Evolutionary conservation across 2,797 vertebrate species (phyloP).

Genomic region (Neosalanx taihuensis): DNA sequence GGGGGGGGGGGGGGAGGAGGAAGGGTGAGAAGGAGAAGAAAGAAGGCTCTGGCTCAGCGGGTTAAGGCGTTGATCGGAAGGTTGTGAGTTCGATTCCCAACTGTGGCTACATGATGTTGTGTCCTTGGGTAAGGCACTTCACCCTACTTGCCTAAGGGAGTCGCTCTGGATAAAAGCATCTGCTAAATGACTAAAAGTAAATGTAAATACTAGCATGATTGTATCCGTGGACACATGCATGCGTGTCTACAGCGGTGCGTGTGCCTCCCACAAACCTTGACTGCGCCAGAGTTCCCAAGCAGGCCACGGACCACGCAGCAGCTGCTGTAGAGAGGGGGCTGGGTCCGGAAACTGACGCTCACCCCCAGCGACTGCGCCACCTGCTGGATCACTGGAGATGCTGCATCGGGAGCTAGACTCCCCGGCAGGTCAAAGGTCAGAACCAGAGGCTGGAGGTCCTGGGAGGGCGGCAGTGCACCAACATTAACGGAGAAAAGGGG

Average conservation of each 20-base stretch:
- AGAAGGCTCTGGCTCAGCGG: too few relatives aligned
- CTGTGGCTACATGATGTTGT: too few relatives aligned
- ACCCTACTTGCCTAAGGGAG: too few relatives aligned
- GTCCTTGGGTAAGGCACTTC: too few relatives aligned
- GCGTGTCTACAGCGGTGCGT: background rate
- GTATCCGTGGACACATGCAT: conserved; percentile 3
- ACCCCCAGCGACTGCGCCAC: conserved; percentile 74
- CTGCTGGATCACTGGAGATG: conserved; percentile 77
- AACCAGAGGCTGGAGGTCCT: conserved; percentile 78
- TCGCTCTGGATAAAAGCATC: too few relatives aligned
- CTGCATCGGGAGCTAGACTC: conserved; percentile 67
- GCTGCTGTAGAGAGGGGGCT: conserved; percentile 69
- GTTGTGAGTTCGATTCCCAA: too few relatives aligned
- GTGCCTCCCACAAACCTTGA: conserved; percentile 64
- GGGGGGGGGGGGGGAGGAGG: background rate
- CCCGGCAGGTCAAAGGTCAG: conserved; percentile 78
- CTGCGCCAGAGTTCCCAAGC: conserved; percentile 66
- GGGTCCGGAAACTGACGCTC: conserved; percentile 73
- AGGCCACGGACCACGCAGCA: conserved; percentile 76
- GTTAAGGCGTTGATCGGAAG: too few relatives aligned
- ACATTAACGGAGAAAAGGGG: background rate
- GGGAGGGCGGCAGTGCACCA: background rate
- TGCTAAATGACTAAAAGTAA: background rate
- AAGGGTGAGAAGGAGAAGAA: background rate
- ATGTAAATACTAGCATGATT: background rate